phyloP scores from a whole-genome alignment of 2,797 vertebrate genomes.

The Melopsittacus undulatus region DNA sequence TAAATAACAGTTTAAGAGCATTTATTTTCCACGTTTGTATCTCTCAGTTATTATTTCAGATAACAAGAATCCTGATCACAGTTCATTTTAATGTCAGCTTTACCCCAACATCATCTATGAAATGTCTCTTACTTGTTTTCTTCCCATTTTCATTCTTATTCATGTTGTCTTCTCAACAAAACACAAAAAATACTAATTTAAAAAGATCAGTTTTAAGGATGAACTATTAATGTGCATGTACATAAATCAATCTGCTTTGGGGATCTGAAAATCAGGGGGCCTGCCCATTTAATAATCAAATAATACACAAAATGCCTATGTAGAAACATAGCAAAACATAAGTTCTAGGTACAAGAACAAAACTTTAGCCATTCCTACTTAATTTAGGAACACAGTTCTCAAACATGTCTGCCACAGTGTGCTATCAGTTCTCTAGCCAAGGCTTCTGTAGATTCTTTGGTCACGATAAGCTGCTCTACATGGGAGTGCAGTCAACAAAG shows the following conservation, averaged over 20 bases:
- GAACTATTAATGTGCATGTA: not conserved
- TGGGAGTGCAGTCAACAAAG: not conserved
- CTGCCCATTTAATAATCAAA: not conserved
- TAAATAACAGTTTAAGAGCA: not conserved
- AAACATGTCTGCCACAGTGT: not conserved
- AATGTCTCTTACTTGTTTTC: not conserved
- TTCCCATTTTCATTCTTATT: not conserved
- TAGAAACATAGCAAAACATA: not conserved
- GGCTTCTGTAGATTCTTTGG: not conserved
- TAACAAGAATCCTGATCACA: not conserved
- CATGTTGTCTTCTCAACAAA: not conserved
- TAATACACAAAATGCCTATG: not conserved
- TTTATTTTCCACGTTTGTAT: not conserved
- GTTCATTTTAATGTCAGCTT: not conserved
- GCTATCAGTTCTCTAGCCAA: not conserved
- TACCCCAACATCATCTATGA: not conserved
- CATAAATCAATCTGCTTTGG: not conserved
- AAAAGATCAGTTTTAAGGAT: not conserved
- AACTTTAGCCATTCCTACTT: not conserved
- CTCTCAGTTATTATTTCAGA: not conserved
- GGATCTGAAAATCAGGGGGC: not conserved
- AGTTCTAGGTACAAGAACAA: not conserved
- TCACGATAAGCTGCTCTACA: not conserved
- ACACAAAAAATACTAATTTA: not conserved
- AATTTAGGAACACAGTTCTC: not conserved